phyloP scores from a whole-genome alignment of 2,797 vertebrate genomes.

The Diceros bicornis region DNA sequence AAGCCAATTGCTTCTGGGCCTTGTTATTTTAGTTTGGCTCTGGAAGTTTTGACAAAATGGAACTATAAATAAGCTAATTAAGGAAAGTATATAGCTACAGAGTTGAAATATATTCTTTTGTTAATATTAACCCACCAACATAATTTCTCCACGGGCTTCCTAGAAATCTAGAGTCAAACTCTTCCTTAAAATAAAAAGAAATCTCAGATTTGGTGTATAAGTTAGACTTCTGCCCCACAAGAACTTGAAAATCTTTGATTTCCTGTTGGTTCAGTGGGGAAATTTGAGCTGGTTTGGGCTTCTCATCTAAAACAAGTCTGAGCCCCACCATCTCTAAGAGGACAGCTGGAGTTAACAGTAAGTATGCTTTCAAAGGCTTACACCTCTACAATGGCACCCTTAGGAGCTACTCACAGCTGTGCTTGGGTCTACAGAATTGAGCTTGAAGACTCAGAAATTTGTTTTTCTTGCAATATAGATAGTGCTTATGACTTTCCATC shows the following conservation, averaged over 20 bases:
- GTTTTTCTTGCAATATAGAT: neutral
- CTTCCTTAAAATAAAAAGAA: constrained; percentile 10
- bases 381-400: neutral
- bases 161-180: neutral
- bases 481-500: neutral
- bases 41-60: neutral
- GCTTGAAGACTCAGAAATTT: neutral
- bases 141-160: neutral
- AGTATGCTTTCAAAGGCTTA: neutral
- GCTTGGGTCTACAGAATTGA: neutral
- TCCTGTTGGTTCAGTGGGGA: neutral
- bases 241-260: neutral
- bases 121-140: neutral
- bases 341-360: neutral
- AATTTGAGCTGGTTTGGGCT: neutral
- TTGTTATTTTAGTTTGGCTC: neutral
- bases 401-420: neutral
- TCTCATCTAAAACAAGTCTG: neutral
- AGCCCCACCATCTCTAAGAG: neutral
- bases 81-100: neutral
- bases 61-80: neutral
- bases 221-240: neutral
- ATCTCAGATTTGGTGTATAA: neutral
- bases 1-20: neutral
- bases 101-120: neutral